Conservation (phyloP, 1,140 invertebrate species). For the Drosophila truncata region DNA sequence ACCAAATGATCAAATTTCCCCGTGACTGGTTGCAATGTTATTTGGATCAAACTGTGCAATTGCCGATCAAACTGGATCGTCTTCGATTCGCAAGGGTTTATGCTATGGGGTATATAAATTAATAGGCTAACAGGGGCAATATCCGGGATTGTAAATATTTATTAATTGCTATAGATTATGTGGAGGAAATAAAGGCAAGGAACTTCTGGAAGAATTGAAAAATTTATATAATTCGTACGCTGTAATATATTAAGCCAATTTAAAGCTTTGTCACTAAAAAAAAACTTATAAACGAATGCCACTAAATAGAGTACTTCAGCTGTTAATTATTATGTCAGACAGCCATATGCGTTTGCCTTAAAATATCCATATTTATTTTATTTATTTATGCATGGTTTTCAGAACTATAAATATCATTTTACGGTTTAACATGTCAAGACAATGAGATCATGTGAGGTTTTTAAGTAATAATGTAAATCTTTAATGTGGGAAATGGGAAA, state of each 20-base stretch:
- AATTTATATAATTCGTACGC: neutral
- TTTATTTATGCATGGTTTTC: neutral
- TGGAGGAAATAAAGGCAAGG: neutral
- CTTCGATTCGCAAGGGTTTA: neutral
- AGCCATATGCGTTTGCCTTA: neutral
- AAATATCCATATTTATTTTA: too few relatives aligned
- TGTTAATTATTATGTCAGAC: neutral
- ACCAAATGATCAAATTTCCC: slow-evolving; percentile 12
- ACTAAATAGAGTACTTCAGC: neutral
- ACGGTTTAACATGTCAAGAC: neutral
- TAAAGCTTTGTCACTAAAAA: neutral
- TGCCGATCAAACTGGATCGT: slow-evolving; percentile 10
- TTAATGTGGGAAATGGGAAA: neutral
- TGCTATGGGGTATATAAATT: neutral
- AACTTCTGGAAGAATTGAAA: too few relatives aligned
- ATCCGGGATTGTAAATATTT: slow-evolving; percentile 6
- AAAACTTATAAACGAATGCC: neutral
- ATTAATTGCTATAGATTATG: neutral
- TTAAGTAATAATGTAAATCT: neutral
- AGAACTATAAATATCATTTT: neutral
- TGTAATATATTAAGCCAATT: neutral
- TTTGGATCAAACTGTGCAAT: slow-evolving; percentile 20
- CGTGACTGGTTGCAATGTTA: slow-evolving; percentile 2
- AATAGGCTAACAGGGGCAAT: neutral
- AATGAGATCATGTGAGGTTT: neutral